Conservation (phyloP, 2,888 invertebrate genomes). For the Hecatera dysodea region DNA sequence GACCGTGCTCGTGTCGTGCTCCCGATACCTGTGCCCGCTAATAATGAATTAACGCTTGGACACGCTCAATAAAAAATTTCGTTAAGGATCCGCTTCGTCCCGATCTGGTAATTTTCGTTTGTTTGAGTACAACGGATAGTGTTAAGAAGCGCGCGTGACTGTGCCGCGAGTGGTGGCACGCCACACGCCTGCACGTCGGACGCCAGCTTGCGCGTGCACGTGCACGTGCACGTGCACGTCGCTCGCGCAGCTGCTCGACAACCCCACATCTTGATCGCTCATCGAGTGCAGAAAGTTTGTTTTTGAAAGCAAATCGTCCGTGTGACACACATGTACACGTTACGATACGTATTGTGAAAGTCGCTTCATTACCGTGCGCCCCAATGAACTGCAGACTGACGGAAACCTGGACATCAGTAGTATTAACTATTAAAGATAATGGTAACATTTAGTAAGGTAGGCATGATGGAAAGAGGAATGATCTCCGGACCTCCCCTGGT, state of each 20-base stretch:
- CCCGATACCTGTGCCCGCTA: slow-evolving; percentile 9
- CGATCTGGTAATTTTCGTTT: slow-evolving; percentile 57
- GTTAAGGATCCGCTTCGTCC: slow-evolving; percentile 53
- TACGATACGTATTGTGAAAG: slow-evolving; percentile 1
- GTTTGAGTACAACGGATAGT: slow-evolving; percentile 32
- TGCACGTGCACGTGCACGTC: not conserved
- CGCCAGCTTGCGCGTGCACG: not conserved
- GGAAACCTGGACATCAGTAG: not conserved
- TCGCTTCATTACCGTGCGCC: not conserved
- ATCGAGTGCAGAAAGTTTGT: slow-evolving; percentile 3
- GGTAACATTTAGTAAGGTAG: slow-evolving; percentile 1
- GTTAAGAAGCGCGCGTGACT: slow-evolving; percentile 20
- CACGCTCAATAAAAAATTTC: slow-evolving; percentile 26
- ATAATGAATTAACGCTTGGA: slow-evolving; percentile 59
- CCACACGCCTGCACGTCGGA: slow-evolving; percentile 6
- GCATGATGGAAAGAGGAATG: not conserved
- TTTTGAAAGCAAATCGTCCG: not conserved
- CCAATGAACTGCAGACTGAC: not conserved
- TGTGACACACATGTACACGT: slow-evolving; percentile 9
- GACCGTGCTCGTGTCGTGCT: slow-evolving; percentile 5
- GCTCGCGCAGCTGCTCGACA: not conserved
- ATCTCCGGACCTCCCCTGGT: not conserved
- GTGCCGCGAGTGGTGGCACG: not conserved
- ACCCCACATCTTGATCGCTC: not conserved
- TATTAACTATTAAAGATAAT: not conserved